Evolutionary conservation across 30 jellyfish, hydroid and myxozoan genomes (phyloP).

Genomic region (Nemopilema nomurai): DNA sequence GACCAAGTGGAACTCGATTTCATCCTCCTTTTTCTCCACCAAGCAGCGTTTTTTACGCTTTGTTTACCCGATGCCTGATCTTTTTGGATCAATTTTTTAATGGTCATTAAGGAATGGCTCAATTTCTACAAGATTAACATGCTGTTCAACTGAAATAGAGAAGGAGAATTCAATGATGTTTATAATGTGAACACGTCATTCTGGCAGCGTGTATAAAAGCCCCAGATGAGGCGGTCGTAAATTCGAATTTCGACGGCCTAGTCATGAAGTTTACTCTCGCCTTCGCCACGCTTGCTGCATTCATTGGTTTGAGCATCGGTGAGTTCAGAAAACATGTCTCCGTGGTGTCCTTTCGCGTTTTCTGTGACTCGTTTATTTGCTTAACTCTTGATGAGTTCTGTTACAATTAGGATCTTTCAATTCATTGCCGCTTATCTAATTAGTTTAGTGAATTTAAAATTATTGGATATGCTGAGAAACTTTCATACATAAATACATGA

Average conservation of each 20-base stretch:
- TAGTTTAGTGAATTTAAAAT: too few species aligned
- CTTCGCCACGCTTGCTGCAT: slow-evolving; percentile 4
- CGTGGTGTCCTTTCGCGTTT: background rate
- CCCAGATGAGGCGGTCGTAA: background rate
- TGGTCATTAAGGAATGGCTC: background rate
- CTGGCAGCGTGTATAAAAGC: background rate
- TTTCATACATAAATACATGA: too few species aligned
- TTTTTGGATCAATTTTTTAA: background rate
- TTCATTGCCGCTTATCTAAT: too few species aligned
- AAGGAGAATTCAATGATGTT: background rate
- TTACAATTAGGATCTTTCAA: too few species aligned
- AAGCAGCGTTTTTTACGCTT: too few species aligned
- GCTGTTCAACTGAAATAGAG: background rate
- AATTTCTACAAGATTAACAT: background rate
- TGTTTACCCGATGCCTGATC: background rate
- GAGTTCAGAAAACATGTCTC: too few species aligned
- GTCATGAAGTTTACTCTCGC: background rate
- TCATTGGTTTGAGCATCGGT: slow-evolving; percentile 31
- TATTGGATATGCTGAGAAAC: too few species aligned
- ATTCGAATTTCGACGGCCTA: background rate
- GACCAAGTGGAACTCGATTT: too few species aligned
- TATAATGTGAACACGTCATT: background rate
- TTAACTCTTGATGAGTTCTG: too few species aligned
- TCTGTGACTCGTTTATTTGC: background rate
- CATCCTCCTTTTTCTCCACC: too few species aligned